Base-by-base conservation (phyloP, 2,797 vertebrate species). In the Rhincodon typus region DNA sequence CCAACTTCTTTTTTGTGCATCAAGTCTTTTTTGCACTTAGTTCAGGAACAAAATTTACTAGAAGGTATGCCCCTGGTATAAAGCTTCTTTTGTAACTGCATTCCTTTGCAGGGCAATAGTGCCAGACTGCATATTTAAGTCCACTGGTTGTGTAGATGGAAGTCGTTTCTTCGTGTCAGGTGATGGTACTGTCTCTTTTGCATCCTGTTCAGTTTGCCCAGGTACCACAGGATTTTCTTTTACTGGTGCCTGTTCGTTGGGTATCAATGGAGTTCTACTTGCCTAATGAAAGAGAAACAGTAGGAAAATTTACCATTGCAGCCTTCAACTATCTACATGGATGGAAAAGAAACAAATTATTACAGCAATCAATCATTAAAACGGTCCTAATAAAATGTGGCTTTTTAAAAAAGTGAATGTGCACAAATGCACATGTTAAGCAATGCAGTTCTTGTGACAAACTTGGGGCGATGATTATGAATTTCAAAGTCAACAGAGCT, bases 221-320 rank as follows among this genome's bases (percentile, higher is more conserved):
- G 77, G 95, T 50, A 95, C 77, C 27, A 70, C 57, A 23, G 95
- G 50, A 96, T 97, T 98, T 96, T 97, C 97, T 6, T 98, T 98
- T 0, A 98, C 98, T 34, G 98, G 97, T 13, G 98, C 97, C 96
- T 98, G 98, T 95, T 98, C 98, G 13, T 98, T 98, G 88, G 97
- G 97, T 96, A 98, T 98, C 96, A 98, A 97, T 0, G 98, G 98
- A 95, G 98, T 97, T 5, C 97, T 97, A 96, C 97, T 97, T 98
- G 98, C 98, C 98, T 98, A 97, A 67, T 8, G 46, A 79, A 42
- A 2, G 42, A 86, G 62, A 95, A 30, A 38, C 62, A 84, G 38
- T 87, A 23, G 86, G 57, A 69, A 17, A 86, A 12, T 30, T 95
- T 86, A 69, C n/a, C 25, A 13, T 86, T 17, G 0, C 4, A 70